phyloP scores from a whole-genome alignment of 1,140 invertebrate genomes.

The Orius insidiosus region DNA sequence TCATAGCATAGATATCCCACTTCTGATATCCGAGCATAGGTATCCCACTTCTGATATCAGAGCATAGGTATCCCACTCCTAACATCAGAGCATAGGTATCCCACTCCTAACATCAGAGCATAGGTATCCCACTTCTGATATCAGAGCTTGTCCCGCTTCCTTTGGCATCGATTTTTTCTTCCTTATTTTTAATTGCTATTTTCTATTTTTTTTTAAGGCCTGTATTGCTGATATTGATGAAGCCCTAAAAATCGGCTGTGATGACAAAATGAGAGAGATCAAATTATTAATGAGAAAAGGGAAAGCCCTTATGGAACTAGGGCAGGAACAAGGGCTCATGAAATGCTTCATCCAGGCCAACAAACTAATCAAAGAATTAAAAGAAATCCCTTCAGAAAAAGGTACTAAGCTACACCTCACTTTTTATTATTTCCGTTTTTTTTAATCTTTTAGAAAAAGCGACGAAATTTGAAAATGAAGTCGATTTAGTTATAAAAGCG shows the following conservation, averaged over 20 bases:
- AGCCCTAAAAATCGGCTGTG: slow-evolving; percentile 25
- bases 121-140: too few relatives aligned
- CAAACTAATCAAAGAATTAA: slow-evolving; percentile 2
- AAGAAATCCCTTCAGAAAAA: slow-evolving; percentile 13
- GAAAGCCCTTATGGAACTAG: slow-evolving; percentile 13
- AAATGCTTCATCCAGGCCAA: slow-evolving; percentile 3
- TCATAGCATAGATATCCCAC: too few relatives aligned
- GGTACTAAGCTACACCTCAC: slow-evolving; percentile 17
- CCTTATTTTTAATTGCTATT: too few relatives aligned
- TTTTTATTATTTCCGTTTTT: slow-evolving; percentile 7
- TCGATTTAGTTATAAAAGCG: background rate
- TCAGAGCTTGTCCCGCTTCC: too few relatives aligned
- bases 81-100: too few relatives aligned
- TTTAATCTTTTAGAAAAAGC: too few relatives aligned
- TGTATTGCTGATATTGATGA: slow-evolving; percentile 27
- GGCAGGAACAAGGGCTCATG: background rate
- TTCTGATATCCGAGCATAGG: too few relatives aligned
- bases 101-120: too few relatives aligned
- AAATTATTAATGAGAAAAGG: slow-evolving; percentile 27
- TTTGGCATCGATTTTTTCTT: too few relatives aligned
- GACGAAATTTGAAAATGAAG: slow-evolving; percentile 1
- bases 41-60: too few relatives aligned
- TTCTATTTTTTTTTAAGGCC: slow-evolving; percentile 23
- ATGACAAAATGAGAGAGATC: slow-evolving; percentile 22
- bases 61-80: too few relatives aligned